A percentile compares a stretch with the other conserved stretches of the same genome.
Evolutionary conservation across 2,888 invertebrate species (phyloP).

Genomic region (Malachius bipustulatus): DNA sequence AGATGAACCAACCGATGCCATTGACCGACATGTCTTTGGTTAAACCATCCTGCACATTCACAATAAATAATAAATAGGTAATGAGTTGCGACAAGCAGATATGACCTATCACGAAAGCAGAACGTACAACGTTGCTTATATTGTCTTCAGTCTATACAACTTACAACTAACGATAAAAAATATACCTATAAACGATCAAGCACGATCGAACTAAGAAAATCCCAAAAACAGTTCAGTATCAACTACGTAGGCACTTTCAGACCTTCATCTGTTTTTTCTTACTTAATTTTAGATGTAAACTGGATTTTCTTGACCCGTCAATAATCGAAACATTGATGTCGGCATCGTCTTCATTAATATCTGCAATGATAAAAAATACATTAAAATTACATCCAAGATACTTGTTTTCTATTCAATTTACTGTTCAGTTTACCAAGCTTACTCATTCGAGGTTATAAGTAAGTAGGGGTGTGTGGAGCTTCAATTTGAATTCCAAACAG

Average conservation of each 20-base stretch:
- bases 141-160: constrained; percentile 38
- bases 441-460: too few relatives aligned
- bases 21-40: constrained; percentile 30
- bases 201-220: constrained; percentile 33
- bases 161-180: constrained; percentile 34
- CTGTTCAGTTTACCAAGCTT: too few relatives aligned
- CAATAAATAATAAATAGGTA: constrained; percentile 33
- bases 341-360: constrained; percentile 99
- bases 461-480: too few relatives aligned
- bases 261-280: constrained; percentile 33
- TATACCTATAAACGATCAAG: constrained; percentile 37
- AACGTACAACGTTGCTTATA: constrained; percentile 35
- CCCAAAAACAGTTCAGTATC: constrained; percentile 35
- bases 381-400: too few relatives aligned
- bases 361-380: constrained; percentile 44
- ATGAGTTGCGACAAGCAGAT: constrained; percentile 37
- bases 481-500: too few relatives aligned
- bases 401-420: too few relatives aligned
- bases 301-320: constrained; percentile 99
- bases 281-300: constrained; percentile 93
- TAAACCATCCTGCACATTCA: constrained; percentile 33
- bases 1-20: constrained; percentile 21
- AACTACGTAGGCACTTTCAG: constrained; percentile 51
- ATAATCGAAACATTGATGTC: constrained; percentile 96
- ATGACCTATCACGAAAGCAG: constrained; percentile 37